Conservation (phyloP, 2,888 invertebrate genomes). For the Stramonita haemastoma region DNA sequence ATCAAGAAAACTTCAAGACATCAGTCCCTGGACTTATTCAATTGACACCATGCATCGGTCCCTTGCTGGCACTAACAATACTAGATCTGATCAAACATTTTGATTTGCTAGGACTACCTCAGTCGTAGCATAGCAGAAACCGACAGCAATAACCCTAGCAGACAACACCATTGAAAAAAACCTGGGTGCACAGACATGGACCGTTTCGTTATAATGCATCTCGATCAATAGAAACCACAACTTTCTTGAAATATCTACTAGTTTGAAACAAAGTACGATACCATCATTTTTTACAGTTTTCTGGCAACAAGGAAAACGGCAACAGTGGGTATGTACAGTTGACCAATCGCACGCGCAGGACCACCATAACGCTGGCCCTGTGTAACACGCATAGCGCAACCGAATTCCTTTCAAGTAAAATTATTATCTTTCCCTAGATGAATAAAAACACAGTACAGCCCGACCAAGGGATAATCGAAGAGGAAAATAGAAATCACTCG, state of each 20-base stretch:
- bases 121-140: not conserved
- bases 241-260: not conserved
- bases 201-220: not conserved
- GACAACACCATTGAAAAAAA: not conserved
- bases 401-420: conserved; percentile 44
- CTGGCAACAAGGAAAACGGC: not conserved
- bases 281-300: conserved; percentile 1
- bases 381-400: conserved; percentile 58
- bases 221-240: not conserved
- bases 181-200: no score
- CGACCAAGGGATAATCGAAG: not conserved
- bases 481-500: no score
- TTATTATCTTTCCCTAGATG: not conserved
- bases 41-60: no score
- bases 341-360: conserved; percentile 48
- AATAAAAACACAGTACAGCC: not conserved
- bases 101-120: not conserved
- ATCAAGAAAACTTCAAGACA: no score
- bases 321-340: conserved; percentile 16
- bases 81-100: no score
- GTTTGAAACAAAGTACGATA: conserved; percentile 2
- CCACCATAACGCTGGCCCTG: conserved; percentile 66
- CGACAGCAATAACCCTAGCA: not conserved
- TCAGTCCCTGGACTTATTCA: no score
- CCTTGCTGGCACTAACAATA: no score